A percentile compares a stretch with the other conserved stretches of the same genome.
These are phyloP conservation scores for Andrena fulva DNA, from an alignment of 2,888 invertebrate species.

Conservation along the genomic window DNA sequence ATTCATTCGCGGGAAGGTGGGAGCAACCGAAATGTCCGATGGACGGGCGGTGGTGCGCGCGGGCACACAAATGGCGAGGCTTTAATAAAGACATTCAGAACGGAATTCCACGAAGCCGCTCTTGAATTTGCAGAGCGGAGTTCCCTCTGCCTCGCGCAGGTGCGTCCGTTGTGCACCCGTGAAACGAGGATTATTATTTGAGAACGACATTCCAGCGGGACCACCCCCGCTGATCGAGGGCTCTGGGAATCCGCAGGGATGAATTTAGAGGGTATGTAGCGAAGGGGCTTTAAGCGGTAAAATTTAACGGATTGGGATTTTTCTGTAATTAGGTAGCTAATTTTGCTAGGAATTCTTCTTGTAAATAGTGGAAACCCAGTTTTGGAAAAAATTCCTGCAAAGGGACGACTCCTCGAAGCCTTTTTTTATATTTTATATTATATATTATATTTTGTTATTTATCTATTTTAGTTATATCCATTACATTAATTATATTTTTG, in stretches of 20 bases:
- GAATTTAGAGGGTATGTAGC: too few relatives aligned
- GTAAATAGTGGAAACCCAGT: too few relatives aligned
- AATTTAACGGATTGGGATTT: not conserved
- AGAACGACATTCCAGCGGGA: constrained; percentile 21
- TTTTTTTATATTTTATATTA: too few relatives aligned
- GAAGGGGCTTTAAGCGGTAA: not conserved
- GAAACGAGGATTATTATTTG: constrained; percentile 27
- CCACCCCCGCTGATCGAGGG: constrained; percentile 28
- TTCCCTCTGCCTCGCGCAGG: constrained; percentile 25
- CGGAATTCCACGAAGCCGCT: constrained; percentile 58
- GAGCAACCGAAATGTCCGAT: constrained; percentile 47
- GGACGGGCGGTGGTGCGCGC: not conserved
- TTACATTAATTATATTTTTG: too few relatives aligned
- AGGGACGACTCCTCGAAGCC: too few relatives aligned
- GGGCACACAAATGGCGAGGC: not conserved
- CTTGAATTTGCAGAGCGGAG: constrained; percentile 55
- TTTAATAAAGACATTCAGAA: constrained; percentile 60
- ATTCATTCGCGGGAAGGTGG: constrained; percentile 53
- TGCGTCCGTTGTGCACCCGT: constrained; percentile 19
- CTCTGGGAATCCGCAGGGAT: not conserved
- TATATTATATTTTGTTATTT: too few relatives aligned
- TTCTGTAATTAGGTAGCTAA: too few relatives aligned
- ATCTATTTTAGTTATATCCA: too few relatives aligned
- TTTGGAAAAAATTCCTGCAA: too few relatives aligned
- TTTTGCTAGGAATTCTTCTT: too few relatives aligned